phyloP scores from a whole-genome alignment of 1,140 invertebrate species.

The Hycleus phaleratus region DNA sequence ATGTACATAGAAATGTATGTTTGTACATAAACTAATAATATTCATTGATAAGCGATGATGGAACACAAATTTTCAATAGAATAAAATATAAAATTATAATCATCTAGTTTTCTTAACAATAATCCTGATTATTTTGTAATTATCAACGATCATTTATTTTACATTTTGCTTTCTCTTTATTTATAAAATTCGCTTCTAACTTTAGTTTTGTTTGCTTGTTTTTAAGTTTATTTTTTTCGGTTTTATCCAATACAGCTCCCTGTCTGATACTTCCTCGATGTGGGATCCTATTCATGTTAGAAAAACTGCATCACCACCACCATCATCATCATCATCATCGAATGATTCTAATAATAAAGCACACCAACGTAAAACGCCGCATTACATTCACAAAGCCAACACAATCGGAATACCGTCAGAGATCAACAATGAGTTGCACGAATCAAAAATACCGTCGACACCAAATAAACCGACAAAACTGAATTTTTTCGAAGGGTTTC shows the following conservation, averaged over 20 bases:
- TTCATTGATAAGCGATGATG: constrained; percentile 36
- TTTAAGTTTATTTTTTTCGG: constrained; percentile 30
- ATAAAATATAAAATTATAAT: constrained; percentile 33
- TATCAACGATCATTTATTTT: too few relatives aligned
- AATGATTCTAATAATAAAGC: constrained; percentile 27
- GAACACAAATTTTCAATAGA: constrained; percentile 40
- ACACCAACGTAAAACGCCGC: constrained; percentile 28
- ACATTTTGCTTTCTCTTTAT: not conserved
- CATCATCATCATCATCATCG: constrained; percentile 28
- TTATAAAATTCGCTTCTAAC: not conserved
- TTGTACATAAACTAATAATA: constrained; percentile 43
- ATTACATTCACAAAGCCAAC: constrained; percentile 49
- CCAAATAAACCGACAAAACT: constrained; percentile 22
- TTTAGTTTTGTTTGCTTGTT: constrained; percentile 16
- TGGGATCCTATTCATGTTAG: constrained; percentile 28
- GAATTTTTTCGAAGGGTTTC: constrained; percentile 34
- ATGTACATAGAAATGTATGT: constrained; percentile 42
- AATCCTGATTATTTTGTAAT: too few relatives aligned
- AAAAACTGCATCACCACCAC: constrained; percentile 32
- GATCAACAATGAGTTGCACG: constrained; percentile 19
- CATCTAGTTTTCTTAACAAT: not conserved
- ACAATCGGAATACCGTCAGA: constrained; percentile 49
- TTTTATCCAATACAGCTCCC: constrained; percentile 31
- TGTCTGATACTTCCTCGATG: constrained; percentile 24
- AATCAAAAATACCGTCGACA: constrained; percentile 16